Base-by-base conservation (phyloP, 2,113 vertebrate genomes). In the Anser cygnoides region DNA sequence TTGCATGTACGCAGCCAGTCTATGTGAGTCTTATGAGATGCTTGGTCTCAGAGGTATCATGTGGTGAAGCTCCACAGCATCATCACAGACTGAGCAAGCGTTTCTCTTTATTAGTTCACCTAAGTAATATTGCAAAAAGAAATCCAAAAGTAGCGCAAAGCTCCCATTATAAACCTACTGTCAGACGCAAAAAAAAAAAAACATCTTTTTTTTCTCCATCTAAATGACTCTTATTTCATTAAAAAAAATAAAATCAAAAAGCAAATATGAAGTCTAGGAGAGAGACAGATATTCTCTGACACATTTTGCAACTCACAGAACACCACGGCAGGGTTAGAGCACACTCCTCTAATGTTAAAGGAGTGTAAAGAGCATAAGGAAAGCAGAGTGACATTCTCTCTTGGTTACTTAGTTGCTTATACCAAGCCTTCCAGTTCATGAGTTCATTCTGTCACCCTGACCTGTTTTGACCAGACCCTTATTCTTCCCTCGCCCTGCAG, bases 361-460 rank as follows among this genome's bases (percentile, higher is more conserved):
- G 31, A 65, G 49, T 41, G 59, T 70, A 65, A 86, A 89, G 31
- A 55, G 57, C 9, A 2, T 49, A 52, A 87, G 23, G 26, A 89
- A 54, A 89, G 66, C 23, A 78, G 54, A 55, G 6, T 44, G 57
- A 79, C 33, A 41, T 87, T 82, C 39, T 7, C 16, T 89, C 41
- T 73, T 0, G 0, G 20, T 35, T 68, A 20, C 46, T 68, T 44
- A 44, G 33, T 4, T 1, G 1, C 31, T 66, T 4, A 3, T 3
- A 3, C 33, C 35, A 79, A 76, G 37, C 29, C 39, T 85, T 82
- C 37, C 35, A 61, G 57, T 10, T 46, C 21, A 15, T 2, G 12
- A n/a, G 21, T 89, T 82, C 59, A 50, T 89, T 82, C 66, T 78
- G 46, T 75, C 57, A 55, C 44, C 9, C 4, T 7, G 6, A 68